Evolutionary conservation across 2,888 invertebrate genomes (phyloP).

Genomic region (Ectemnius lituratus): DNA sequence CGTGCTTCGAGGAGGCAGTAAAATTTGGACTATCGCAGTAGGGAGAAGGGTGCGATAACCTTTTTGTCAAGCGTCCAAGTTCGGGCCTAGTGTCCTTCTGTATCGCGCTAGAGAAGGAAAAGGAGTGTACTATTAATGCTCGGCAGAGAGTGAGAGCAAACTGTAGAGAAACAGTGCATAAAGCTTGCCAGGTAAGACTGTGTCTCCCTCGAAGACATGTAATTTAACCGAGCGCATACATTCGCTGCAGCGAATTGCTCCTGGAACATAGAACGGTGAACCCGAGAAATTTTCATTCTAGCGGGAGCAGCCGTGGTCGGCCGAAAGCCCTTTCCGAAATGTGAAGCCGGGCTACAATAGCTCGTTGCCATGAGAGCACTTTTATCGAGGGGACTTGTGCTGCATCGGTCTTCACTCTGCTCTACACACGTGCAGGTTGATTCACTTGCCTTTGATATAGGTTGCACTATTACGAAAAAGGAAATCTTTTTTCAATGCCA

Average conservation of each 20-base stretch:
- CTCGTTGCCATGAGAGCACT: no score
- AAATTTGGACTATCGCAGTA: constrained; percentile 11
- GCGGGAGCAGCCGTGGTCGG: no score
- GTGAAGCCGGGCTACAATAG: no score
- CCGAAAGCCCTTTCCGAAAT: no score
- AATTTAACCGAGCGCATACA: constrained; percentile 14
- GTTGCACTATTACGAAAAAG: no score
- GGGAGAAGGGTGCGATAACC: constrained; percentile 13
- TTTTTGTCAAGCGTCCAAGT: constrained; percentile 39
- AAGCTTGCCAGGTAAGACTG: constrained; percentile 14
- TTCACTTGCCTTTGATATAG: no score
- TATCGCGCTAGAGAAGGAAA: constrained; percentile 3
- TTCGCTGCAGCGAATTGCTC: not conserved
- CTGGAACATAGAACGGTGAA: no score
- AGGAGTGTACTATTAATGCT: constrained; percentile 17
- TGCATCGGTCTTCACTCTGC: no score
- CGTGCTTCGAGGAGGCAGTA: constrained; percentile 12
- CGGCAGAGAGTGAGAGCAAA: not conserved
- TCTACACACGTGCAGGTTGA: no score
- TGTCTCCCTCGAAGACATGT: constrained; percentile 8
- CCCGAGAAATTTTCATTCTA: no score
- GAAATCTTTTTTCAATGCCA: no score
- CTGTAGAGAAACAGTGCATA: not conserved
- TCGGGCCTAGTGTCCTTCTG: constrained; percentile 3
- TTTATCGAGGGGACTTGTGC: no score